Percentiles rank a stretch among this genome's conserved stretches.
Conservation (phyloP, 2,888 invertebrate genomes). For the Amphipoea oculea region DNA sequence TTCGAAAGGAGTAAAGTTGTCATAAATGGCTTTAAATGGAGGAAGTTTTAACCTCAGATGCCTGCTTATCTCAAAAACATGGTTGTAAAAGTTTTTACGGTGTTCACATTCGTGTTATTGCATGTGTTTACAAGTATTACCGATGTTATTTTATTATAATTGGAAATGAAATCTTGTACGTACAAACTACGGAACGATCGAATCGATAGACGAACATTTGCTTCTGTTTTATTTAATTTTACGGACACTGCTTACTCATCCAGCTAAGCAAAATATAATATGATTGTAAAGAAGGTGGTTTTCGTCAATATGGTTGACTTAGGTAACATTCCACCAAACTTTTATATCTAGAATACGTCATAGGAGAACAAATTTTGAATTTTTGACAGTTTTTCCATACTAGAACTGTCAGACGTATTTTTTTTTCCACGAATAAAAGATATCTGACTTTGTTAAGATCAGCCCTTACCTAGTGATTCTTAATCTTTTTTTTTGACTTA, state of each 20-base stretch:
- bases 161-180: background rate
- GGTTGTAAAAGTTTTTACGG: slow-evolving; percentile 25
- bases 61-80: slow-evolving; percentile 12
- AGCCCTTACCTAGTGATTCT: background rate
- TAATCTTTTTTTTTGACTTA: background rate
- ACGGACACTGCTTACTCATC: background rate
- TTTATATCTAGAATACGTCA: too few species aligned
- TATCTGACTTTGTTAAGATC: background rate
- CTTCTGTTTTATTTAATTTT: background rate
- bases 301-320: background rate
- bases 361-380: too few species aligned
- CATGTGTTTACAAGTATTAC: slow-evolving; percentile 8
- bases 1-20: slow-evolving; percentile 3
- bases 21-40: slow-evolving; percentile 1
- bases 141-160: slow-evolving; percentile 5
- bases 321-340: too few species aligned
- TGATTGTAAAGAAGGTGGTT: background rate
- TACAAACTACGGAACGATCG: background rate
- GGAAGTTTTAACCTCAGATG: slow-evolving; percentile 5
- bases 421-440: background rate
- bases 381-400: background rate
- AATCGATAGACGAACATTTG: background rate
- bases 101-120: background rate
- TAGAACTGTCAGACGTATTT: background rate
- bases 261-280: background rate